Conservation (phyloP, 2,113 vertebrate species). For the Eulemur rufifrons region DNA sequence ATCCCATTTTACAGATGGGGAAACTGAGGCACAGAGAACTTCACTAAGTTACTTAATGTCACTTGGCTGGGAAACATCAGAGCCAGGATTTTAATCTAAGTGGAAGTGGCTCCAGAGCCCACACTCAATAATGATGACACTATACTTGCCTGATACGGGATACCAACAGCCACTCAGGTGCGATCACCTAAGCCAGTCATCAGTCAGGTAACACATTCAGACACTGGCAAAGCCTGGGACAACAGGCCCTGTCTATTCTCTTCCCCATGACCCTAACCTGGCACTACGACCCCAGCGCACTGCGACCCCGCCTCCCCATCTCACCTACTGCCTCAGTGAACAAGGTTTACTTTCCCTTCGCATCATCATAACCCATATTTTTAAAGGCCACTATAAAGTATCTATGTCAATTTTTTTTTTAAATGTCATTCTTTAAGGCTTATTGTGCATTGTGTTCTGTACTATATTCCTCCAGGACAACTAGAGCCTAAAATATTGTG, state of each 20-base stretch:
- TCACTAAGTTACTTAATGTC: not conserved
- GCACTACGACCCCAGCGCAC: too few species aligned
- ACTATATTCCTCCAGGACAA: conserved; percentile 69
- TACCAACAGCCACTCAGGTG: not conserved
- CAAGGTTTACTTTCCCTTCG: not conserved
- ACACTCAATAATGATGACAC: too few species aligned
- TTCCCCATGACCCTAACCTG: not conserved
- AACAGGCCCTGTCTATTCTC: not conserved
- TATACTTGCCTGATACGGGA: not conserved
- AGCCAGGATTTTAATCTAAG: not conserved
- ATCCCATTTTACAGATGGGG: not conserved
- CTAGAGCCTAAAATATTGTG: conserved; percentile 72
- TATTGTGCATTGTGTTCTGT: conserved; percentile 61
- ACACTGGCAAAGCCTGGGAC: not conserved
- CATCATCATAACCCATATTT: not conserved
- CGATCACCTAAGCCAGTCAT: not conserved
- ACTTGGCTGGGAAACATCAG: not conserved
- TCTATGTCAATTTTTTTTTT: conserved; percentile 41
- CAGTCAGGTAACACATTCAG: not conserved
- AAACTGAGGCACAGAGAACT: not conserved
- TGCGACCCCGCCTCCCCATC: not conserved
- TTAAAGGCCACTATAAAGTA: conserved; percentile 20
- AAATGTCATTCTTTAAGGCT: conserved; percentile 59
- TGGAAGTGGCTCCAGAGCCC: not conserved
- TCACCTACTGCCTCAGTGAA: not conserved